Evolutionary conservation across 2,797 vertebrate genomes (phyloP), one percentile per base, ranked within the genome.

Genomic region (Iguana delicatissima): DNA sequence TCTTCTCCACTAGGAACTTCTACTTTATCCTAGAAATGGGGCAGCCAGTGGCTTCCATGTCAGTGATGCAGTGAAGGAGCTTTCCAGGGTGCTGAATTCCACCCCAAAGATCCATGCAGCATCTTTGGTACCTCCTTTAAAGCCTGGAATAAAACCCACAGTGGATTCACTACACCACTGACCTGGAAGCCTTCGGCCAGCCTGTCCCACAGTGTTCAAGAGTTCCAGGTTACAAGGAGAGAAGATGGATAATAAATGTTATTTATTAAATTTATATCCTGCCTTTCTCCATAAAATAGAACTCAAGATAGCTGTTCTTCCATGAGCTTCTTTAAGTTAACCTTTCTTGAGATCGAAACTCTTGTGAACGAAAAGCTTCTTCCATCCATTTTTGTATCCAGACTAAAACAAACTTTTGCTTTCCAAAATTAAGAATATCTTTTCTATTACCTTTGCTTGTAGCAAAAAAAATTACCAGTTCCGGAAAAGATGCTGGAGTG

Each of bases 401-500:
- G 16, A 24, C 29, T 64, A 86, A 12, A 57, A 62, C n/a, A 79
- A 76, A 64, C 29, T n/a, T 87, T 86, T n/a, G 42, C 22, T 76
- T 73, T 42, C 18, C 35, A 52, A 82, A 20, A 67, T 6, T 57
- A 69, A 69, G n/a, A 26, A 59, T 57, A 24, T 73, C 24, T 42
- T 76, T 89, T 84, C 38, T 76, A 73, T 84, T 8, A 10, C 20
- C 77, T 62, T 24, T 84, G 32, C 42, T 50, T 84, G 72, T 52
- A 46, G 81, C 57, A 64, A 52, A 77, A 84, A 84, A 76, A 83
- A 83, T 83, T 12, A 83, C 59, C 38, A 52, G 22, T 89, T 89
- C 81, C 72, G 76, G 57, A 76, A 84, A 89, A 84, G 81, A 52
- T 42, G 38, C 42, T 2, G 29, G 14, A 7, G 72, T 84, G 72